phyloP scores from a whole-genome alignment of 2,797 vertebrate genomes.

The Mormyrops attenuatus region DNA sequence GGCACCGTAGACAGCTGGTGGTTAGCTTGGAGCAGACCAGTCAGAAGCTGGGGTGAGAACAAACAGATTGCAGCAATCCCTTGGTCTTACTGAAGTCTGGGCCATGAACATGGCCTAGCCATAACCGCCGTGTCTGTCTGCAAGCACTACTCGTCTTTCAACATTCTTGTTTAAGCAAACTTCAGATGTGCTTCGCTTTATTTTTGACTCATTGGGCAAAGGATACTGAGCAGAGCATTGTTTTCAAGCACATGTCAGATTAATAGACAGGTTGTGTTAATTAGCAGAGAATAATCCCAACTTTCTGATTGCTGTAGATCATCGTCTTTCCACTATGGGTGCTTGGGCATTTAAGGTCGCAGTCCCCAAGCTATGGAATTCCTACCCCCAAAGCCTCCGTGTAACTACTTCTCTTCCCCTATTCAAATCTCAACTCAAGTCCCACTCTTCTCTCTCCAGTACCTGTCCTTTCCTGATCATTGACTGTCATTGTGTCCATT shows the following conservation, averaged over 20 bases:
- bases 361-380: neutral
- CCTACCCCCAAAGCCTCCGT: neutral
- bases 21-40: neutral
- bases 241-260: neutral
- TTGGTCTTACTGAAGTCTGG: slow-evolving; percentile 22
- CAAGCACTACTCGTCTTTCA: neutral
- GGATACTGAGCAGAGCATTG: neutral
- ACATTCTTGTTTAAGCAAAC: neutral
- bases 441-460: neutral
- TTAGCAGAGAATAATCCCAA: neutral
- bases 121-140: neutral
- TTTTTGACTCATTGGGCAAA: neutral
- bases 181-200: neutral
- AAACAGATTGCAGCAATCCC: slow-evolving; percentile 30
- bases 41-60: slow-evolving; percentile 6
- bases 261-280: neutral
- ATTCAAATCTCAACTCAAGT: neutral
- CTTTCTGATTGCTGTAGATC: neutral
- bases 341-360: neutral
- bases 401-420: neutral
- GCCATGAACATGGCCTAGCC: slow-evolving; percentile 1
- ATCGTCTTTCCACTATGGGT: neutral
- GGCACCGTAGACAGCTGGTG: slow-evolving; percentile 21
- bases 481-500: neutral
- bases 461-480: neutral